Evolutionary conservation across 2,888 invertebrate species (phyloP), one percentile per base, ranked within the genome.

Genomic region (Physocephala rufipes): DNA sequence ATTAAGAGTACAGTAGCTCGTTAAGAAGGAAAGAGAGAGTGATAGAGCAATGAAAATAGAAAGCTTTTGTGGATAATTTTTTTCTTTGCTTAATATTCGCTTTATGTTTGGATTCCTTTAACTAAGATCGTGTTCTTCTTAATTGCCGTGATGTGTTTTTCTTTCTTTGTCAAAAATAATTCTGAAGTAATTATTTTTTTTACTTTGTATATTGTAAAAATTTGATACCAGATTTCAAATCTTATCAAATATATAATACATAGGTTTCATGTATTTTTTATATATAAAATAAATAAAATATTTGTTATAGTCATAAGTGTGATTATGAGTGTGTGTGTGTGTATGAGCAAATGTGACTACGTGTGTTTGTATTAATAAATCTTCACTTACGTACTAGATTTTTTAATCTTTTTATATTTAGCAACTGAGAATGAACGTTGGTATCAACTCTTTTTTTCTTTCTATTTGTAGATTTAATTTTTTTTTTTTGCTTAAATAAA

Each of bases 341-440:
- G 62, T 61, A 24, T 63, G 21, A 45, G 58, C 58, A 45, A 15
- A 16, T 51, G 49, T 69, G 58, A 26, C 2, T 67, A n/a, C 2
- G 36, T 7, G 49, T 51, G 21, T 24, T 24, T 49, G 43, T 62
- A 9, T 66, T 61, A 2, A 61, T 49, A 71, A 51, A 21, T 66
- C 66, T 66, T 61, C 47, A 36, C 43, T 66, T 70, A 58, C 36
- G 30, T 45, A 62, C 62, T 69, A 63, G 1, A 36, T 36, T 36
- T 55, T 28, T 67, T 55, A 30, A 74, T 79, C 73, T 73, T 74
- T 67, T 67, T 61, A 58, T 65, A 55, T 55, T 63, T 67, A 74
- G 70, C 62, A 64, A 59, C 70, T 70, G 71, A 71, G 71, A 71
- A 67, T 71, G 55, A 62, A 62, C 67, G 71, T 71, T 71, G 71